Evolutionary conservation across 2,888 invertebrate species (phyloP).

Genomic region (Ceramica pisi): DNA sequence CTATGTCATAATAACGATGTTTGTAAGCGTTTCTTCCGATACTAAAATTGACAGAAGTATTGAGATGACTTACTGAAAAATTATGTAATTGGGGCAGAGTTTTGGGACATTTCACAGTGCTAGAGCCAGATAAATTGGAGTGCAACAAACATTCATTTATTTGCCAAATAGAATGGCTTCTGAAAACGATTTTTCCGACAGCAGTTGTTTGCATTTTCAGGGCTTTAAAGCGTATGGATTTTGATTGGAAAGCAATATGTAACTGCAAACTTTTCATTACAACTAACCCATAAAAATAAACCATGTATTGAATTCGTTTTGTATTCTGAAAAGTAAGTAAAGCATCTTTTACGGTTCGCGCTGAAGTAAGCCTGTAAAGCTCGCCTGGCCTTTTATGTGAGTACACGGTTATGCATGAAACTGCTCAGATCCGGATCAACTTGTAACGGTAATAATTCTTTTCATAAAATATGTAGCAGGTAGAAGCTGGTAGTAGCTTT

Average conservation of each 20-base stretch:
- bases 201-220: slow-evolving; percentile 21
- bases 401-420: slow-evolving; percentile 38
- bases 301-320: slow-evolving; percentile 19
- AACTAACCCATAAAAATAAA: background rate
- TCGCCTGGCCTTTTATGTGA: slow-evolving; percentile 24
- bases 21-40: background rate
- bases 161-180: slow-evolving; percentile 7
- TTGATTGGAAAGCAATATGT: background rate
- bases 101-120: background rate
- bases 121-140: slow-evolving; percentile 11
- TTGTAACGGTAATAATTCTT: slow-evolving; percentile 7
- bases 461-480: slow-evolving; percentile 1
- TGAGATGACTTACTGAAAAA: slow-evolving; percentile 26
- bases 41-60: slow-evolving; percentile 10
- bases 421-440: slow-evolving; percentile 11
- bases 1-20: background rate
- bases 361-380: slow-evolving; percentile 28
- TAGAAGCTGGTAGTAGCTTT: background rate
- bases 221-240: background rate
- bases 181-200: slow-evolving; percentile 15
- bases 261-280: background rate
- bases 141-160: slow-evolving; percentile 43
- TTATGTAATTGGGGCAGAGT: slow-evolving; percentile 49
- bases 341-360: slow-evolving; percentile 24
- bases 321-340: slow-evolving; percentile 6